Percentiles rank a stretch among this genome's conserved stretches.
phyloP scores from a whole-genome alignment of 1,140 invertebrate genomes.

The Brachionus rubens region DNA sequence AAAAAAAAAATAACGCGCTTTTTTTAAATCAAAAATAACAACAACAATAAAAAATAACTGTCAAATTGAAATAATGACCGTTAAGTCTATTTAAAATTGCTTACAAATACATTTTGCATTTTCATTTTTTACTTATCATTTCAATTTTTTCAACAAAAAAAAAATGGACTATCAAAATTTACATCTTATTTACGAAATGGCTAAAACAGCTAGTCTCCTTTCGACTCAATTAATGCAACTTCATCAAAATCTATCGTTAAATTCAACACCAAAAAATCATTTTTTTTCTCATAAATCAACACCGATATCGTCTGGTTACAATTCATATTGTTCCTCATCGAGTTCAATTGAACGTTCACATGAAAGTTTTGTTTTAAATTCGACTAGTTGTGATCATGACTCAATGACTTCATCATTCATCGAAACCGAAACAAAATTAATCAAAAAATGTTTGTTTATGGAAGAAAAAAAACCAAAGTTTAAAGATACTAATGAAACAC shows the following conservation, averaged over 20 bases:
- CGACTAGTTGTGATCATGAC: background rate
- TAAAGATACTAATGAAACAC: background rate
- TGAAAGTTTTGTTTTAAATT: no score
- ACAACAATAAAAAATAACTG: no score
- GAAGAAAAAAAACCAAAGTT: background rate
- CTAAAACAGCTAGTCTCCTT: conserved; percentile 18
- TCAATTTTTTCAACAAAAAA: background rate
- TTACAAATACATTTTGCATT: no score
- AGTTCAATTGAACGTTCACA: no score
- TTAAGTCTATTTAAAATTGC: no score
- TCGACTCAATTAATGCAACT: conserved; percentile 5
- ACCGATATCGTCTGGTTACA: conserved; percentile 15
- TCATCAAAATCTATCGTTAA: background rate
- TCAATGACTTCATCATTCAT: background rate
- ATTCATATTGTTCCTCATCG: background rate
- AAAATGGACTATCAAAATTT: conserved; percentile 8
- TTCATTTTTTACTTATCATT: no score
- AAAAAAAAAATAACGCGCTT: no score
- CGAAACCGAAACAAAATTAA: background rate
- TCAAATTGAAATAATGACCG: no score
- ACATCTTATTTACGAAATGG: background rate
- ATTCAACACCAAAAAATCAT: background rate
- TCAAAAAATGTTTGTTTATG: background rate
- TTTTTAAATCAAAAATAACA: no score
- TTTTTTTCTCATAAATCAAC: background rate